Conservation (phyloP, 2,113 vertebrate genomes). For the Orycteropus afer region DNA sequence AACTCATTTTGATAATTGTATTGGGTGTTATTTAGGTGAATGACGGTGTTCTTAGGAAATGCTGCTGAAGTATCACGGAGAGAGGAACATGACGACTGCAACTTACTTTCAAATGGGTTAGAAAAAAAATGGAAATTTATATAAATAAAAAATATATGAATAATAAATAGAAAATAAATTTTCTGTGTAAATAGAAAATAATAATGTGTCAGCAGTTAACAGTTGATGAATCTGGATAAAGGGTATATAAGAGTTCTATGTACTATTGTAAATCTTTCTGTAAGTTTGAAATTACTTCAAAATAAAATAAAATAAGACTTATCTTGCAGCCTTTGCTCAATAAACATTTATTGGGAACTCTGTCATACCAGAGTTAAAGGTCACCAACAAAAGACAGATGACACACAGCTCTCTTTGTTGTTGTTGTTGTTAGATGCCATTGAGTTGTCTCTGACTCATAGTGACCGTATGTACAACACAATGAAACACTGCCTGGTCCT, state of each 20-base stretch:
- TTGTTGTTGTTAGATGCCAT: too few species aligned
- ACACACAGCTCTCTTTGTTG: too few species aligned
- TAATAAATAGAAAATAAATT: too few species aligned
- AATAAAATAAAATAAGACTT: neutral
- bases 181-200: neutral
- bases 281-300: constrained; percentile 46
- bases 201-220: neutral
- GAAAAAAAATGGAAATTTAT: neutral
- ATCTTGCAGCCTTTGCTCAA: neutral
- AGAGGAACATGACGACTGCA: neutral
- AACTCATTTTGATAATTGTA: neutral
- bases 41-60: constrained; percentile 21
- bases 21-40: neutral
- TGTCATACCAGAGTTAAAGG: neutral
- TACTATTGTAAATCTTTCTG: neutral
- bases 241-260: neutral
- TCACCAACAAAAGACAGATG: neutral
- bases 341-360: neutral
- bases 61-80: neutral
- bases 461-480: too few species aligned
- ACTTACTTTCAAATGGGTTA: constrained; percentile 2
- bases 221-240: neutral
- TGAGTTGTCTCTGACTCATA: too few species aligned
- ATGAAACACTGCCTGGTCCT: too few species aligned
- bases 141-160: constrained; percentile 29